phyloP scores from a whole-genome alignment of 2,888 invertebrate genomes.

The Crocallis elinguaria region DNA sequence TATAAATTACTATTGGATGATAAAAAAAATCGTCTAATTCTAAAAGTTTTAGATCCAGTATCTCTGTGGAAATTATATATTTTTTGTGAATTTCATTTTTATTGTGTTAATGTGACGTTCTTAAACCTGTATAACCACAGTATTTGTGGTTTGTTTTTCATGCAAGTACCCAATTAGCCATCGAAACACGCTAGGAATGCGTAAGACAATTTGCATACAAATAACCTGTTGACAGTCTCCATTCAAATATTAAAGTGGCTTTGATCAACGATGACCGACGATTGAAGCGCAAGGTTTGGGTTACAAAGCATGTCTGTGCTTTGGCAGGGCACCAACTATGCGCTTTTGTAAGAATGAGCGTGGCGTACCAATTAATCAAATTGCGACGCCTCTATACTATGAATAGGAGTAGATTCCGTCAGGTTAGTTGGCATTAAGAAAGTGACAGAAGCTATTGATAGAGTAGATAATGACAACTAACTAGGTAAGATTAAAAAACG shows the following conservation, averaged over 20 bases:
- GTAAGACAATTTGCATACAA: neutral
- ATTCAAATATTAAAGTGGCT: constrained; percentile 15
- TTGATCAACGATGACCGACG: constrained; percentile 29
- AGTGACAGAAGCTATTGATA: neutral
- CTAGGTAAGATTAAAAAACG: neutral
- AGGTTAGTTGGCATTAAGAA: neutral
- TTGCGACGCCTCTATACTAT: constrained; percentile 3
- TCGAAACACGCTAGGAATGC: too few relatives aligned
- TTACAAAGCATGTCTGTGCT: constrained; percentile 25
- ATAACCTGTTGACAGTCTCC: constrained; percentile 12
- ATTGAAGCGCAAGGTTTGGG: constrained; percentile 27
- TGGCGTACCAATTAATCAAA: constrained; percentile 32
- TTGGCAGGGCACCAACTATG: constrained; percentile 34
- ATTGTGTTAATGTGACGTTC: too few relatives aligned
- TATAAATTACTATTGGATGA: too few relatives aligned
- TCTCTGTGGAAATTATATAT: too few relatives aligned
- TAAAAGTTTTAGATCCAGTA: too few relatives aligned
- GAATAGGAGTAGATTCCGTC: neutral
- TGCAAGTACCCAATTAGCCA: too few relatives aligned
- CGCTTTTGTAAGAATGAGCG: constrained; percentile 27
- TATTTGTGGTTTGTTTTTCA: too few relatives aligned
- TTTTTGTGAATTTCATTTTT: too few relatives aligned
- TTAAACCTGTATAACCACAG: too few relatives aligned
- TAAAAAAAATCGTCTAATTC: too few relatives aligned
- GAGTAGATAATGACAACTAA: neutral